Evolutionary conservation across 2,888 invertebrate species (phyloP), one percentile per base, ranked within the genome.

Genomic region (Allolobophora icterica): DNA sequence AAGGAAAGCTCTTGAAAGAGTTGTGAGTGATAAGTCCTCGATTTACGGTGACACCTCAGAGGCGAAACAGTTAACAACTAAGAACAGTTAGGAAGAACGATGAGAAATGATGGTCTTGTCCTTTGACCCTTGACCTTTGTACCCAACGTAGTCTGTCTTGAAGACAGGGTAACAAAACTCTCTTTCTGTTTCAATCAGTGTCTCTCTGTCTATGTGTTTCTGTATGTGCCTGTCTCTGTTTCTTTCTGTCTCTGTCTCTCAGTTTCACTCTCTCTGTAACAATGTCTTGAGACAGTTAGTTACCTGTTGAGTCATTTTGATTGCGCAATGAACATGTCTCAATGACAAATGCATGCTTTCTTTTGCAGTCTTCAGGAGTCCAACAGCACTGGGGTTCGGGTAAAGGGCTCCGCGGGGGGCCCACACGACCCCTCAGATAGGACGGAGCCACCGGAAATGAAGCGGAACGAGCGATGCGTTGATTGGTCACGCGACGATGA

Each of bases 401-500:
- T n/a, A 5, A 71, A 71, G n/a, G 71, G 71, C 71, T 71, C 71
- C 30, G 71, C 71, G 71, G 71, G 71, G 30, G n/a, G 71, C 71
- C 1, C 71, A n/a, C 30, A 71, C 21, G 87, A 87, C 87, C 35
- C 34, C 19, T 17, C 87, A 19, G 35, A 87, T 2, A 87, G 35
- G 35, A 87, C 38, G 33, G 35, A 87, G 30, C 71, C 30, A n/a
- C 71, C 71, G 71, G 71, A 71, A 71, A 13, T 8, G 30, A 6
- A 71, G 71, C 71, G 1, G 6, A 71, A 71, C 71, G 71, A 71
- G n/a, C 30, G n/a, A n/a, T n/a, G n/a, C 87, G 38, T 87, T 24
- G 87, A 87, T 33, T 87, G 87, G 87, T 87, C 87, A 24, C 35
- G 35, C 17, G 87, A 38, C 87, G 87, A 87, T 38, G 87, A 87